Evolutionary conservation across 2,797 vertebrate genomes (phyloP).

Genomic region (Anguilla megastoma): DNA sequence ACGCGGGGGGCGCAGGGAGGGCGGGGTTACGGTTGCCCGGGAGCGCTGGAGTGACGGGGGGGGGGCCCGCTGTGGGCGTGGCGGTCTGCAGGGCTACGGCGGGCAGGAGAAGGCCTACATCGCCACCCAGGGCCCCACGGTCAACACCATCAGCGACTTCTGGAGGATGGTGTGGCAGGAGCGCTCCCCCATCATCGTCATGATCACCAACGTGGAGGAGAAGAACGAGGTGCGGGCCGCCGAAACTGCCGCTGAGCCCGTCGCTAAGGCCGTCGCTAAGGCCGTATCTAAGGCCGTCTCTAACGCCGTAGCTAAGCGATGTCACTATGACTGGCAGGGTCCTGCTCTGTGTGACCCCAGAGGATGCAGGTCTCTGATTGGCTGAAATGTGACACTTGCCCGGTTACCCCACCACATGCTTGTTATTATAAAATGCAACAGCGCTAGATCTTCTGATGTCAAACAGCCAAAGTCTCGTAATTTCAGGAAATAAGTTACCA

Average conservation of each 20-base stretch:
- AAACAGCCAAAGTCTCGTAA: neutral
- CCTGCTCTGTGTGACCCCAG: neutral
- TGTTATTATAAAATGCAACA: neutral
- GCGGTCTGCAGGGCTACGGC: constrained; percentile 82
- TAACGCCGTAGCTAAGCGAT: no score
- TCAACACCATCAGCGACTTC: constrained; percentile 97
- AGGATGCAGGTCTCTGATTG: neutral
- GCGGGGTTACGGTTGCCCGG: constrained; percentile 64
- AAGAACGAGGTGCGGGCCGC: constrained; percentile 88
- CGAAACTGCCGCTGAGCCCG: no score
- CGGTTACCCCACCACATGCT: neutral
- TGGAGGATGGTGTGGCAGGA: constrained; percentile 99
- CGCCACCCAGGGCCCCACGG: constrained; percentile 96
- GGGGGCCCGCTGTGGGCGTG: neutral
- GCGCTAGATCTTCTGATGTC: neutral
- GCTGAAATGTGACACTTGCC: neutral
- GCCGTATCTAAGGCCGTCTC: neutral
- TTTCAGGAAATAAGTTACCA: no score
- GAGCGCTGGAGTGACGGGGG: neutral
- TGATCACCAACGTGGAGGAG: constrained; percentile 99
- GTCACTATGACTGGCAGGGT: neutral
- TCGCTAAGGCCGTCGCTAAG: no score
- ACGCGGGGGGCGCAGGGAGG: neutral
- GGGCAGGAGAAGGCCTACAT: constrained; percentile 91
- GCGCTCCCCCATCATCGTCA: constrained; percentile 89